Evolutionary conservation across 2,888 invertebrate genomes (phyloP).

Genomic region (Orchesellides sinensis): DNA sequence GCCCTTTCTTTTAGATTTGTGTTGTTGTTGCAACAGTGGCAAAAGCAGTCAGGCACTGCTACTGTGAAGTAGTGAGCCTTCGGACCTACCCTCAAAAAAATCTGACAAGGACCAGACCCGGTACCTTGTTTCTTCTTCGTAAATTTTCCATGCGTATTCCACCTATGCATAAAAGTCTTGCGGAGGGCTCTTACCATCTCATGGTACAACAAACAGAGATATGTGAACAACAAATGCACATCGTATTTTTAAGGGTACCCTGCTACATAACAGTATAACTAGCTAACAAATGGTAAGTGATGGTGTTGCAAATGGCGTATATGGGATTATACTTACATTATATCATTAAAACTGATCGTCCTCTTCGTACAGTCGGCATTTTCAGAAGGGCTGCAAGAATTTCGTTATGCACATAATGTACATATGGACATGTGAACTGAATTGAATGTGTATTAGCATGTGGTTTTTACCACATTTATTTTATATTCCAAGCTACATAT

Average conservation of each 20-base stretch:
- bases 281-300: constrained; percentile 27
- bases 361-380: constrained; percentile 15
- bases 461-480: too few species aligned
- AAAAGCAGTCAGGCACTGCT: constrained; percentile 1
- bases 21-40: constrained; percentile 57
- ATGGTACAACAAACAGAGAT: neutral
- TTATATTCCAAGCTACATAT: too few species aligned
- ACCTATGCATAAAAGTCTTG: neutral
- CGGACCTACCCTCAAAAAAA: constrained; percentile 54
- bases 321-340: constrained; percentile 37
- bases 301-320: constrained; percentile 25
- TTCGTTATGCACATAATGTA: neutral
- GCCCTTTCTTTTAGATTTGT: constrained; percentile 29
- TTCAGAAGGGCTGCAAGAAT: neutral
- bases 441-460: too few species aligned
- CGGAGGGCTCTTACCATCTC: neutral
- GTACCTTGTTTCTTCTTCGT: constrained; percentile 48
- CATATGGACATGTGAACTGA: neutral
- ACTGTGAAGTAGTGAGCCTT: constrained; percentile 33
- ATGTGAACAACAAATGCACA: constrained; percentile 26
- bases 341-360: constrained; percentile 34
- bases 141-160: constrained; percentile 47
- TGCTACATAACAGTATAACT: neutral
- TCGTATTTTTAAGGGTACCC: constrained; percentile 47
- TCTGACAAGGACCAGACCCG: neutral